Conservation (phyloP, 1,140 invertebrate genomes). For the Neodiprion fabricii region DNA sequence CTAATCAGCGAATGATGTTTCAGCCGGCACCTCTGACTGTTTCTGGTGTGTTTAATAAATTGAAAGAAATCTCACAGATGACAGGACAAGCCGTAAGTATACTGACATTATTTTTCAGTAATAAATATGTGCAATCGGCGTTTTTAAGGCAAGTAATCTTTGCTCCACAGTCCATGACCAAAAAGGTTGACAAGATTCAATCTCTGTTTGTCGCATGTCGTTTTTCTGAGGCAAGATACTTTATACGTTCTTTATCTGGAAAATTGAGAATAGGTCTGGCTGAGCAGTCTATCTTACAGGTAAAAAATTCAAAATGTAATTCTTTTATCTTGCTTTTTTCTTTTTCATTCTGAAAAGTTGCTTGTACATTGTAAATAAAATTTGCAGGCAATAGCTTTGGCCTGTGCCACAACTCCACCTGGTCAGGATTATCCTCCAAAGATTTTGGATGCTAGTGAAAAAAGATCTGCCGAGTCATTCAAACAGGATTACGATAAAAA, state of each 20-base stretch:
- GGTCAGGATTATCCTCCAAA: constrained; percentile 72
- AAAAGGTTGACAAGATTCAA: constrained; percentile 94
- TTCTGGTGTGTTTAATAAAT: constrained; percentile 79
- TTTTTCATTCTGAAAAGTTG: not conserved
- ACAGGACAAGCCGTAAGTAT: constrained; percentile 75
- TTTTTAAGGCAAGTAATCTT: constrained; percentile 24
- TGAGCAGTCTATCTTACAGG: constrained; percentile 92
- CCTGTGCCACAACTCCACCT: constrained; percentile 76
- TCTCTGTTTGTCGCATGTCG: constrained; percentile 92
- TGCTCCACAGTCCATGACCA: constrained; percentile 72
- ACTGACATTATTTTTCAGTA: constrained; percentile 16
- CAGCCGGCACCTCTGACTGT: constrained; percentile 73
- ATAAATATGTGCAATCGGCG: constrained; percentile 14
- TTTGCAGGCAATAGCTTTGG: constrained; percentile 81
- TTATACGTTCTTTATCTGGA: constrained; percentile 91
- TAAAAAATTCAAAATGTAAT: constrained; percentile 32
- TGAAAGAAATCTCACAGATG: constrained; percentile 91
- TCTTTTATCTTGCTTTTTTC: constrained; percentile 17
- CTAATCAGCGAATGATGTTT: constrained; percentile 90
- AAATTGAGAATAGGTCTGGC: constrained; percentile 97
- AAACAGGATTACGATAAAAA: constrained; percentile 84
- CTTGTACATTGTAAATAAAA: not conserved
- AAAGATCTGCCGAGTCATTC: constrained; percentile 71
- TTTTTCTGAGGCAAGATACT: constrained; percentile 87
- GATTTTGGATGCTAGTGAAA: constrained; percentile 68